These are phyloP conservation scores for Phyllostomus discolor DNA, from an alignment of 2,113 vertebrate species.

Conservation along the genomic window DNA sequence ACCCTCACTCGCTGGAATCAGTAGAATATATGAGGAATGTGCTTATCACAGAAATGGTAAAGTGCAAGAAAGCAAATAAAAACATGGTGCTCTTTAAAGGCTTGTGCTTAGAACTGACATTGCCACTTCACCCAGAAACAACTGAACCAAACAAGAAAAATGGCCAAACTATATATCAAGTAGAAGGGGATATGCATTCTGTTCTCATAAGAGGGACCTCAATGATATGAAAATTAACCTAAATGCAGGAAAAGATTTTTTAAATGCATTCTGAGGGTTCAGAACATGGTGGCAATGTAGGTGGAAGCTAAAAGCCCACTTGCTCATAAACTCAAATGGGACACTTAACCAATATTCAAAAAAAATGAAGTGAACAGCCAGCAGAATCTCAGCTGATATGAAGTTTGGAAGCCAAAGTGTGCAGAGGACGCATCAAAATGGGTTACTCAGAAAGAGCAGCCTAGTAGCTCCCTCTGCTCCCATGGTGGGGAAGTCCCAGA, in stretches of 20 bases:
- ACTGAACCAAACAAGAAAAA: neutral
- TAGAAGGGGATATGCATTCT: neutral
- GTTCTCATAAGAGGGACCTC: neutral
- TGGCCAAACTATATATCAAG: neutral
- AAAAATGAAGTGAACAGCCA: no score
- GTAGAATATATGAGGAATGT: neutral
- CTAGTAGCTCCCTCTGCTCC: no score
- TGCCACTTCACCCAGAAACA: neutral
- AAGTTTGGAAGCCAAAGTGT: no score
- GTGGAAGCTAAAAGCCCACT: no score
- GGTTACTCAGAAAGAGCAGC: no score
- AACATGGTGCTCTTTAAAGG: neutral
- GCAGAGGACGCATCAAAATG: no score
- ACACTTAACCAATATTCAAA: no score
- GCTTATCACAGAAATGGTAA: neutral
- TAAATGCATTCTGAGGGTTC: no score
- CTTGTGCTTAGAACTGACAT: neutral
- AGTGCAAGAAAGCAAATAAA: neutral
- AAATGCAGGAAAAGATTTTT: neutral
- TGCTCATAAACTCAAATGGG: no score
- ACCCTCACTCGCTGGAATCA: neutral
- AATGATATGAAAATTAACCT: neutral
- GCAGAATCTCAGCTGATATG: no score
- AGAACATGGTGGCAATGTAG: no score
- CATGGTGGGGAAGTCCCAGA: no score